Conservation (phyloP, 2,113 vertebrate species). For the Diadophis punctatus region DNA sequence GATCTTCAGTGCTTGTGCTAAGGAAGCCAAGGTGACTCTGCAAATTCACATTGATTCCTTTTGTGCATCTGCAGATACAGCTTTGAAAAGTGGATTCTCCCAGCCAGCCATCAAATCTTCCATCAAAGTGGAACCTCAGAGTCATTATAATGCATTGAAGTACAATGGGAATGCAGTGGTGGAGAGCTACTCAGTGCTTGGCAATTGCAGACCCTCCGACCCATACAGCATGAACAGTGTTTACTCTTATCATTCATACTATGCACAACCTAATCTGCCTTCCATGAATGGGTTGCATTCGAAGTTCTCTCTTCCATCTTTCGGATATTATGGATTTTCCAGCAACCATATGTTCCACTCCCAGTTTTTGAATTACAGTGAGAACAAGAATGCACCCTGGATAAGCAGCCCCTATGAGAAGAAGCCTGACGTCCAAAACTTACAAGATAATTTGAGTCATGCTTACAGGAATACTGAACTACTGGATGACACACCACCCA, state of each 20-base stretch:
- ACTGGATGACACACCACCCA: conserved; percentile 63
- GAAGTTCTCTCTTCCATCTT: conserved; percentile 84
- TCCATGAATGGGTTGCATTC: conserved; percentile 90
- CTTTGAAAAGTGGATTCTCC: conserved; percentile 66
- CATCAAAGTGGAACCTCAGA: conserved; percentile 81
- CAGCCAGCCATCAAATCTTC: conserved; percentile 85
- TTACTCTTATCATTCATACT: conserved; percentile 90
- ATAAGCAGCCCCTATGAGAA: conserved; percentile 72
- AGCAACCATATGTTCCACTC: conserved; percentile 84
- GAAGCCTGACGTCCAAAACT: conserved; percentile 81
- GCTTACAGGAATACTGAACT: conserved; percentile 67
- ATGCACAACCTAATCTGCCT: conserved; percentile 89
- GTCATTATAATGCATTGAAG: conserved; percentile 80
- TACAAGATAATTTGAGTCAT: conserved; percentile 80
- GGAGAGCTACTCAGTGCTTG: conserved; percentile 78
- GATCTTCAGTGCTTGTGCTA: not conserved
- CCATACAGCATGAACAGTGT: conserved; percentile 84
- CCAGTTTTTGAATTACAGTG: conserved; percentile 82
- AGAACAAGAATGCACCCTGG: conserved; percentile 65
- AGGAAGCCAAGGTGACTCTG: not conserved
- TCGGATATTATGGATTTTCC: conserved; percentile 85
- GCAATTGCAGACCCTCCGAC: conserved; percentile 83
- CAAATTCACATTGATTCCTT: conserved; percentile 18
- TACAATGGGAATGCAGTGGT: conserved; percentile 76
- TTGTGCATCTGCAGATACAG: conserved; percentile 63